phyloP scores from a whole-genome alignment of 2,888 invertebrate genomes.

The Linnaemya tessellans region DNA sequence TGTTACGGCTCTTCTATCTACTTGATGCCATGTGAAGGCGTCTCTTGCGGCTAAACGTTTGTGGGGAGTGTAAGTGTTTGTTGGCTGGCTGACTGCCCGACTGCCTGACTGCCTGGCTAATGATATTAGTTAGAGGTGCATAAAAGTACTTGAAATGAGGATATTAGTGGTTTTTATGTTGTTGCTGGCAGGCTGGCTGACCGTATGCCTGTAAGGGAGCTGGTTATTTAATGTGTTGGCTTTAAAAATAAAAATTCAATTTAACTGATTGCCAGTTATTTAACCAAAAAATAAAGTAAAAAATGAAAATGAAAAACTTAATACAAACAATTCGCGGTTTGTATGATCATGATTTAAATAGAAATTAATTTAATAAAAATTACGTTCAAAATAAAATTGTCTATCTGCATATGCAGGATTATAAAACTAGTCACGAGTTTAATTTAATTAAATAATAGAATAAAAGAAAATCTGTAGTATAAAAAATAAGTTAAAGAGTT shows the following conservation, averaged over 20 bases:
- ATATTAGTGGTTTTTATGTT: constrained; percentile 64
- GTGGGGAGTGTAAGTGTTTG: background rate
- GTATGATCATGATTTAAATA: constrained; percentile 46
- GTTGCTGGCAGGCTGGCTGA: constrained; percentile 9
- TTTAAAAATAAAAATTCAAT: constrained; percentile 62
- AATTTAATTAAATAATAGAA: constrained; percentile 55
- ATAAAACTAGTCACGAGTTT: constrained; percentile 51
- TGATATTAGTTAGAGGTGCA: constrained; percentile 48
- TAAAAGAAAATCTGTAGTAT: constrained; percentile 14
- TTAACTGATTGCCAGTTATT: constrained; percentile 73
- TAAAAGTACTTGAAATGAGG: constrained; percentile 62
- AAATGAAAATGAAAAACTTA: too few relatives aligned
- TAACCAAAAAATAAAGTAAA: background rate
- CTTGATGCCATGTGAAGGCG: constrained; percentile 47
- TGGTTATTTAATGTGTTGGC: constrained; percentile 50
- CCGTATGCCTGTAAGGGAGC: constrained; percentile 16
- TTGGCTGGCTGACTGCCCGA: background rate
- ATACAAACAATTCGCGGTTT: constrained; percentile 56
- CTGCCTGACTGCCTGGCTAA: constrained; percentile 36
- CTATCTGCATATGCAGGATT: constrained; percentile 24
- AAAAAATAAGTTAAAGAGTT: background rate
- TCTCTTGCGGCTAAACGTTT: constrained; percentile 48
- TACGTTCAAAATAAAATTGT: constrained; percentile 17
- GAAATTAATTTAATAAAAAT: constrained; percentile 66
- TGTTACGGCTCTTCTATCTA: constrained; percentile 13